A percentile compares a stretch with the other conserved stretches of the same genome.
Conservation (phyloP, 2,113 vertebrate species). For the Clarias magur region DNA sequence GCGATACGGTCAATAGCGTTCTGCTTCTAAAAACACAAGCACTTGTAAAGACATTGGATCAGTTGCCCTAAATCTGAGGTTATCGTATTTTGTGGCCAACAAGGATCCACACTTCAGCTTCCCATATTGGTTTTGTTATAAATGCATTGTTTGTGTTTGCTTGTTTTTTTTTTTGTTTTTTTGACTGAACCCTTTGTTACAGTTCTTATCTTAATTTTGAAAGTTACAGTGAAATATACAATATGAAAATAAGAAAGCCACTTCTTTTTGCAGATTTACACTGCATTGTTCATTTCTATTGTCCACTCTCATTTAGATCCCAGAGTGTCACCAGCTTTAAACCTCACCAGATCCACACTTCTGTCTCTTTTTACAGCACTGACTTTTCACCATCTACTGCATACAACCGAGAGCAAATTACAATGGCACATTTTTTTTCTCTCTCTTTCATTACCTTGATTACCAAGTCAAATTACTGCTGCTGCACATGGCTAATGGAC, state of each 20-base stretch:
- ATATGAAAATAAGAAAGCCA: neutral
- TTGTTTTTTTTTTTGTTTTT: neutral
- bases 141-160: neutral
- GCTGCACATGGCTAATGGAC: constrained; percentile 5
- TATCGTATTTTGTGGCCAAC: neutral
- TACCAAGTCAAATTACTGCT: constrained; percentile 11
- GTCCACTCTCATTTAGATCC: neutral
- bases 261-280: neutral
- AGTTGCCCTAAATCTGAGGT: neutral
- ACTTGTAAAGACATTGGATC: neutral
- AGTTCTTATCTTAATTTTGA: neutral
- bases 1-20: neutral
- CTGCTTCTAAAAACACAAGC: neutral
- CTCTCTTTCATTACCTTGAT: constrained; percentile 3
- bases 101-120: neutral
- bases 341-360: neutral
- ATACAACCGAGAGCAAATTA: neutral
- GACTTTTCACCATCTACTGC: neutral
- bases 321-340: neutral
- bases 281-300: neutral
- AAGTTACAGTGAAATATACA: neutral
- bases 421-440: neutral
- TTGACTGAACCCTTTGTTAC: neutral
- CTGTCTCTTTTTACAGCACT: neutral
- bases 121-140: neutral